A percentile compares a stretch with the other conserved stretches of the same genome.
Evolutionary conservation across 1,140 invertebrate genomes (phyloP).

Genomic region (Micrasema minimum): DNA sequence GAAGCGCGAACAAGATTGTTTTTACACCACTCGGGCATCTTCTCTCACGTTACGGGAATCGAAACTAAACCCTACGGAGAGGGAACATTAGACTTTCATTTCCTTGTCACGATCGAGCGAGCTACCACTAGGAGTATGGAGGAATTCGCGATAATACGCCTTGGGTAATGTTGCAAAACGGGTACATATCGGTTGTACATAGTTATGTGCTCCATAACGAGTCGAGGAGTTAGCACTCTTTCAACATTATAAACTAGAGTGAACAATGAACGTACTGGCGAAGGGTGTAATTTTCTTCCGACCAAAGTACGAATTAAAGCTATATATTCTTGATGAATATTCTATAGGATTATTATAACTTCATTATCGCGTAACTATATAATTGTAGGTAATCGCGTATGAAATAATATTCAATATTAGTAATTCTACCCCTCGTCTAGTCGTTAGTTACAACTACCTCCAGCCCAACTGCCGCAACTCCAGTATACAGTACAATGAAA

Average conservation of each 20-base stretch:
- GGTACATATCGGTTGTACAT: slow-evolving; percentile 18
- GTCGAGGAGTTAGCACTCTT: slow-evolving; percentile 7
- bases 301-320: slow-evolving; percentile 12
- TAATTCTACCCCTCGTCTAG: too few species aligned
- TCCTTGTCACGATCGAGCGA: slow-evolving; percentile 12
- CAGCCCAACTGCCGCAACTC: too few species aligned
- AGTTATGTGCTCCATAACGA: slow-evolving; percentile 5
- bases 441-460: too few species aligned
- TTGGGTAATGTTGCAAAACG: slow-evolving; percentile 37
- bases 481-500: too few species aligned
- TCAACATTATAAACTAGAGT: slow-evolving; percentile 12
- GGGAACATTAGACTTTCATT: background rate
- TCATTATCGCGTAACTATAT: too few species aligned
- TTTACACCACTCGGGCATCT: background rate
- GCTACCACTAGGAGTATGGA: background rate
- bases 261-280: slow-evolving; percentile 4
- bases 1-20: background rate
- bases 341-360: too few species aligned
- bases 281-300: slow-evolving; percentile 20
- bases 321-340: too few species aligned
- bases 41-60: background rate
- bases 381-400: too few species aligned
- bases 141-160: slow-evolving; percentile 38
- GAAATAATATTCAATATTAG: too few species aligned
- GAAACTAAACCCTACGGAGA: slow-evolving; percentile 6